These are phyloP conservation scores for Rhinoptilus africanus DNA, from an alignment of 2,113 vertebrate genomes.

Conservation along the genomic window DNA sequence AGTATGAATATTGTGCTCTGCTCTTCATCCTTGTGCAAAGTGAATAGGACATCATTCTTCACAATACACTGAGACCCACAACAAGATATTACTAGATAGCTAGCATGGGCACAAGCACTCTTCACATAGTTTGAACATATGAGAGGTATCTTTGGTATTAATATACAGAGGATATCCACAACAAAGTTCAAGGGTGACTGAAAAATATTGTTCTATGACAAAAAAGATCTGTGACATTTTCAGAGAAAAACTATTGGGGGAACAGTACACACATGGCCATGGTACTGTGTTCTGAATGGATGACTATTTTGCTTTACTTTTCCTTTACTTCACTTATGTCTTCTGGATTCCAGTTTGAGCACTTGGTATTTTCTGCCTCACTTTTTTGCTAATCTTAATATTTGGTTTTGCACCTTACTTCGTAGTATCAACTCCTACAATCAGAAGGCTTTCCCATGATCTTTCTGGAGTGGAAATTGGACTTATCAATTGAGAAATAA, in stretches of 20 bases:
- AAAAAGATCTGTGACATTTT: neutral
- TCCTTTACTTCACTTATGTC: fast-evolving
- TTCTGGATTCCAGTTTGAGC: neutral
- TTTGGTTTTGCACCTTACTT: neutral
- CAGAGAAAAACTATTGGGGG: neutral
- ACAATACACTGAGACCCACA: fast-evolving
- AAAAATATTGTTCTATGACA: neutral
- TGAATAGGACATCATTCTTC: fast-evolving
- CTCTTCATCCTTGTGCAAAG: neutral
- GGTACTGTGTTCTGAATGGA: neutral
- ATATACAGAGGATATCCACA: neutral
- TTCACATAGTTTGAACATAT: neutral
- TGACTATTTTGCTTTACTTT: neutral
- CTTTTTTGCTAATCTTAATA: neutral
- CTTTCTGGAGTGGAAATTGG: neutral
- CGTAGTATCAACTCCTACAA: neutral
- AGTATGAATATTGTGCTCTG: fast-evolving
- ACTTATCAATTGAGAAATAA: neutral
- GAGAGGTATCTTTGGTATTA: neutral
- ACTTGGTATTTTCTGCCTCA: neutral
- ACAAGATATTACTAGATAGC: neutral
- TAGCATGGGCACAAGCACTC: neutral
- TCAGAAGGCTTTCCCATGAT: neutral
- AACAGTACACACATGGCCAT: neutral
- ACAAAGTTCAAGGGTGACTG: neutral